These are phyloP conservation scores for Gasteruption jaculator DNA, from an alignment of 2,888 invertebrate genomes.

Conservation along the genomic window DNA sequence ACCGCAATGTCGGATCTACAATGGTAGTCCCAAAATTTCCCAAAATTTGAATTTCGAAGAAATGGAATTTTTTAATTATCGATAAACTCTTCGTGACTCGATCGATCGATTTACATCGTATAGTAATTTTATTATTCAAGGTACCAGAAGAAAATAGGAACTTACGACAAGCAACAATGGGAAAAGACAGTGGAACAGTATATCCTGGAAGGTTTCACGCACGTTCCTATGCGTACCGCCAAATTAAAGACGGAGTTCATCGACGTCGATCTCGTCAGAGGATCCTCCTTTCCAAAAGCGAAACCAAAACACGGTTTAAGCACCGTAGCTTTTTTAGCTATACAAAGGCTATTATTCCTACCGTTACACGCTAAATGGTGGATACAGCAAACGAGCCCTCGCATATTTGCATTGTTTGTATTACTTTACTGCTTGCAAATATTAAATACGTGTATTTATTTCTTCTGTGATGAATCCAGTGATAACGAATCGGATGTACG, in stretches of 20 bases:
- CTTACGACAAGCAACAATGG: constrained; percentile 97
- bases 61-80: too few relatives aligned
- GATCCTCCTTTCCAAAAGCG: constrained; percentile 92
- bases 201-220: constrained; percentile 79
- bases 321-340: constrained; percentile 78
- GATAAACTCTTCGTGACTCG: too few relatives aligned
- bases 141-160: constrained; percentile 95
- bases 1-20: too few relatives aligned
- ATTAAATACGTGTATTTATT: constrained; percentile 59
- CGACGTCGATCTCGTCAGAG: constrained; percentile 93
- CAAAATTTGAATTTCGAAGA: too few relatives aligned
- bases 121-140: constrained; percentile 54
- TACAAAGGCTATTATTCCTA: constrained; percentile 75
- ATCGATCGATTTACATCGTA: too few relatives aligned
- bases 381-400: constrained; percentile 79
- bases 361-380: constrained; percentile 88
- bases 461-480: constrained; percentile 41
- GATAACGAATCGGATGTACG: constrained; percentile 57
- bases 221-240: constrained; percentile 73
- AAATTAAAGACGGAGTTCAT: constrained; percentile 88
- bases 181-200: constrained; percentile 92
- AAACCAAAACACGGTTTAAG: constrained; percentile 90
- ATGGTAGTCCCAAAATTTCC: too few relatives aligned
- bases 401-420: constrained; percentile 70
- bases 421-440: constrained; percentile 75